Conservation (phyloP, 2,797 vertebrate species). For the Trachurus trachurus region DNA sequence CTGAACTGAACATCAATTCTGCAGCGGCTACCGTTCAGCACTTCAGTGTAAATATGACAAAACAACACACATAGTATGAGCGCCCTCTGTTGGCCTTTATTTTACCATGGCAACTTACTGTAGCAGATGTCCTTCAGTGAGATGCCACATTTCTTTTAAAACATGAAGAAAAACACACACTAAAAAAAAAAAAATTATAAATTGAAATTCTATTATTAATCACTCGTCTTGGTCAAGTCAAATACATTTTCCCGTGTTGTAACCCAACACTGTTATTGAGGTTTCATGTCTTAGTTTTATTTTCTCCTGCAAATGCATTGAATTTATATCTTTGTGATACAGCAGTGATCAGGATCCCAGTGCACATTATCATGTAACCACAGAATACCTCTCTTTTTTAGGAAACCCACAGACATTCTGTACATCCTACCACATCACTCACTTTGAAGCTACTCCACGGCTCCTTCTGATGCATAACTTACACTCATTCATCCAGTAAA, state of each 20-base stretch:
- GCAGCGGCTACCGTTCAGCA: background rate
- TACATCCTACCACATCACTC: constrained; percentile 38
- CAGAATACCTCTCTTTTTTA: constrained; percentile 44
- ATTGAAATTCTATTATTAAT: background rate
- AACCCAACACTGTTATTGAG: constrained; percentile 27
- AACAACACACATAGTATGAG: background rate
- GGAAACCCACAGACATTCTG: constrained; percentile 47
- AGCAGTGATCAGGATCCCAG: constrained; percentile 62
- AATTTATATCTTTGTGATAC: constrained; percentile 45
- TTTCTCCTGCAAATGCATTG: constrained; percentile 54
- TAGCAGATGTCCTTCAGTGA: background rate
- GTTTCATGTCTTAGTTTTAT: constrained; percentile 50
- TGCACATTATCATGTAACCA: constrained; percentile 66
- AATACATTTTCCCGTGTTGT: background rate
- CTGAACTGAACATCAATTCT: background rate
- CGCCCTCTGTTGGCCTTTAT: constrained; percentile 61
- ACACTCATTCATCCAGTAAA: constrained; percentile 64
- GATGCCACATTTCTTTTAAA: background rate
- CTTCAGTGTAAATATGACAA: background rate
- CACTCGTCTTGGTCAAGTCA: background rate
- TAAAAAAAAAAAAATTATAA: background rate
- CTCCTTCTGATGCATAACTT: constrained; percentile 65
- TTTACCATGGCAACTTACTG: background rate
- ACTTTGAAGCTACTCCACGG: constrained; percentile 43
- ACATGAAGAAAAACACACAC: background rate